Evolutionary conservation across 2,888 invertebrate genomes (phyloP).

Genomic region (Tenodera sinensis): DNA sequence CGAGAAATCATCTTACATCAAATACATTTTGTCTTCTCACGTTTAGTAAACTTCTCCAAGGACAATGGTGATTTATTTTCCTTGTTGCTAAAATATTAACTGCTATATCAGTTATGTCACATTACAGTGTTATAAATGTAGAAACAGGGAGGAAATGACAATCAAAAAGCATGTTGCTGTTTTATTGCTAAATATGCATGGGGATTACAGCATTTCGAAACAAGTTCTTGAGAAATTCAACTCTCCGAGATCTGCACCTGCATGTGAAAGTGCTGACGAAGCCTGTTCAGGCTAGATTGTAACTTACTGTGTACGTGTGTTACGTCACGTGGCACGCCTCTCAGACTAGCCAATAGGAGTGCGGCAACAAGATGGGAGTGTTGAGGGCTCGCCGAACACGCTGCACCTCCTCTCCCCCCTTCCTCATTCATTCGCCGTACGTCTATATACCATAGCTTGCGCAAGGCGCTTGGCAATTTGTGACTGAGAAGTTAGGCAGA

Average conservation of each 20-base stretch:
- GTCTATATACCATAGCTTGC: not conserved
- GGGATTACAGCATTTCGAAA: not conserved
- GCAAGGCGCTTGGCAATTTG: not conserved
- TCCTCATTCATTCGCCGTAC: conserved; percentile 2
- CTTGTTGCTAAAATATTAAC: no score
- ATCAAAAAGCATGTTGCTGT: no score
- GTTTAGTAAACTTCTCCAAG: no score
- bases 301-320: not conserved
- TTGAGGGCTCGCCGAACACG: not conserved
- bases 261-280: not conserved
- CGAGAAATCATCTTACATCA: no score
- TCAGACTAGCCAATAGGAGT: not conserved
- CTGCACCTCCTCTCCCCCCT: not conserved
- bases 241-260: not conserved
- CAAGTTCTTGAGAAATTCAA: not conserved
- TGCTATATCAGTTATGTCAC: no score
- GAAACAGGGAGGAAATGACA: no score
- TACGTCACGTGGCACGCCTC: not conserved
- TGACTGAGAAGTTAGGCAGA: not conserved
- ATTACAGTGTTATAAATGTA: no score
- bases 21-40: no score
- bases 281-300: not conserved
- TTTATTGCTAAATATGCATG: no score
- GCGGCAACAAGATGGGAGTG: conserved; percentile 11
- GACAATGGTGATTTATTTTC: no score